Evolutionary conservation across 2,797 vertebrate genomes (phyloP).

Genomic region (Parauchenoglanis ngamensis): DNA sequence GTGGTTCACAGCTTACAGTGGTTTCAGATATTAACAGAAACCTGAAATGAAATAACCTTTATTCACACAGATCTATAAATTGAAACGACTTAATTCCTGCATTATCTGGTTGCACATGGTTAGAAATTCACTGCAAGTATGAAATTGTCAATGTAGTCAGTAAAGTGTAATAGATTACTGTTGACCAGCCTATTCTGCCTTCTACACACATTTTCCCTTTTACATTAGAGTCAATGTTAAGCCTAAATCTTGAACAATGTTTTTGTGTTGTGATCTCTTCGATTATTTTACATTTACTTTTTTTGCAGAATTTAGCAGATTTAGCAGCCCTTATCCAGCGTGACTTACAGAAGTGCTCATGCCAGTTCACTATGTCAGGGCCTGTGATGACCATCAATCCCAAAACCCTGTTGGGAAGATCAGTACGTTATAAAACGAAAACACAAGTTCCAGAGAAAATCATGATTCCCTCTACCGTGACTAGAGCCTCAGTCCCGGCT

Average conservation of each 20-base stretch:
- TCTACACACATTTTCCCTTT: not conserved
- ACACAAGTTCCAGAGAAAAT: not conserved
- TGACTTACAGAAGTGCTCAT: not conserved
- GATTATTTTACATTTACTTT: not conserved
- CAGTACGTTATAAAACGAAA: not conserved
- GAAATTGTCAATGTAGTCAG: not conserved
- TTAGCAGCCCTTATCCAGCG: no score
- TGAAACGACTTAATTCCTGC: not conserved
- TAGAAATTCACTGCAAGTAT: slow-evolving; percentile 4
- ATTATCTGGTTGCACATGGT: not conserved
- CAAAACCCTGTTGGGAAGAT: not conserved
- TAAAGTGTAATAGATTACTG: not conserved
- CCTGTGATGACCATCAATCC: not conserved
- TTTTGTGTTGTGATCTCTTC: not conserved
- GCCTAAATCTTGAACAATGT: not conserved
- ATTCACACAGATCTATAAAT: not conserved
- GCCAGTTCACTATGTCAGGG: not conserved
- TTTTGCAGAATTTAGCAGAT: not conserved
- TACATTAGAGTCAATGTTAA: not conserved
- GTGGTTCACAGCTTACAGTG: not conserved
- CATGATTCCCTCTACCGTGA: not conserved
- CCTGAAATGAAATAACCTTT: not conserved
- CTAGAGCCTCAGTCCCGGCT: not conserved
- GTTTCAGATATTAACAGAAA: not conserved
- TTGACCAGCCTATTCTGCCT: not conserved